Percentiles rank a stretch among this genome's conserved stretches.
These are phyloP conservation scores for Chaitophorus viminalis DNA, from an alignment of 2,888 invertebrate genomes.

Conservation along the genomic window DNA sequence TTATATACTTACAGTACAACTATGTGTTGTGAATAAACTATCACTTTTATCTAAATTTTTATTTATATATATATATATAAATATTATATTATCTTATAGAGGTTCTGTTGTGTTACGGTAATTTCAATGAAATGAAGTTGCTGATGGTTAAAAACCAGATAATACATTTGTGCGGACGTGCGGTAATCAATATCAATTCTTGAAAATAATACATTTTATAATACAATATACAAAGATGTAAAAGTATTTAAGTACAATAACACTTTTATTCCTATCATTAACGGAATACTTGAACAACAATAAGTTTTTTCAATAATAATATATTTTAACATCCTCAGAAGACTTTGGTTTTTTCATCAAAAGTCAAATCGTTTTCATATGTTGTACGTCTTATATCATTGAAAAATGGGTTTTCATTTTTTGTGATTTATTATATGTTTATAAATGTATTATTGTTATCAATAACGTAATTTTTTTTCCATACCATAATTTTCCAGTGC, in stretches of 20 bases:
- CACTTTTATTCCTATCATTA: conserved; percentile 19
- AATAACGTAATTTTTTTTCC: too few species aligned
- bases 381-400: background rate
- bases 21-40: too few species aligned
- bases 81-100: too few species aligned
- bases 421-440: background rate
- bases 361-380: background rate
- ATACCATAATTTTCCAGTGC: too few species aligned
- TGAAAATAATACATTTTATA: conserved; percentile 1
- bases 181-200: background rate
- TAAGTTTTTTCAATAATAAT: background rate
- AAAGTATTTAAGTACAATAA: conserved; percentile 23
- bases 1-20: too few species aligned
- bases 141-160: background rate
- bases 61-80: background rate
- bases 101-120: background rate
- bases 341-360: background rate
- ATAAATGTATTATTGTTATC: too few species aligned
- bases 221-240: conserved; percentile 26
- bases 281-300: conserved; percentile 1
- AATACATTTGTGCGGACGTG: background rate
- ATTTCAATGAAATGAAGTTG: background rate
- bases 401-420: background rate
- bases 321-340: too few species aligned
- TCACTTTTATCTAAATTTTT: background rate